phyloP scores from a whole-genome alignment of 2,797 vertebrate species.

The Ctenosaura bakeri region DNA sequence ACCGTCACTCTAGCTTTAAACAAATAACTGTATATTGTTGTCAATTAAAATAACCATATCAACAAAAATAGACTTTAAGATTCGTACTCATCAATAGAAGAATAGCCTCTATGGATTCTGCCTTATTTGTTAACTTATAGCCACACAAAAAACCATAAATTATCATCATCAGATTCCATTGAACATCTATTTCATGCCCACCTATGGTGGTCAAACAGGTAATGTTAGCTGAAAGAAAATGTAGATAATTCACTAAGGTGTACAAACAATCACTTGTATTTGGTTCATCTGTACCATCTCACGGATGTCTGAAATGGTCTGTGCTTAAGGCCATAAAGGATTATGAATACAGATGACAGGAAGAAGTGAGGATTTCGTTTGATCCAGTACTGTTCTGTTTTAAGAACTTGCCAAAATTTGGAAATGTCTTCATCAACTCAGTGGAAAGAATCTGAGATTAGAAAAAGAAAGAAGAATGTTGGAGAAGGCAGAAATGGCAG shows the following conservation, averaged over 20 bases:
- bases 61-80: constrained; percentile 44
- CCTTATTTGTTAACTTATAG: constrained; percentile 34
- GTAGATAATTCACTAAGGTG: background rate
- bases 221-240: background rate
- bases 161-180: background rate
- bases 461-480: too few species aligned
- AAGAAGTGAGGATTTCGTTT: background rate
- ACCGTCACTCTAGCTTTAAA: background rate
- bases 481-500: background rate
- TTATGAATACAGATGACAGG: too few species aligned
- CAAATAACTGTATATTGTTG: background rate
- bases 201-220: background rate
- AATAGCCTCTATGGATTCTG: background rate
- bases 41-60: constrained; percentile 19
- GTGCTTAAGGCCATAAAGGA: background rate
- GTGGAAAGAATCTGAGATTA: too few species aligned
- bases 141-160: constrained; percentile 19
- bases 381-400: background rate
- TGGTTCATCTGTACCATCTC: background rate
- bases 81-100: constrained; percentile 37
- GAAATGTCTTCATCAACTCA: background rate
- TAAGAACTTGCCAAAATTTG: background rate
- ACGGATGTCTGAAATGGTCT: background rate
- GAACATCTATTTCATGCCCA: background rate
- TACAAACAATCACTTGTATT: background rate